phyloP scores from a whole-genome alignment of 2,797 vertebrate species.

The Dryobates pubescens region DNA sequence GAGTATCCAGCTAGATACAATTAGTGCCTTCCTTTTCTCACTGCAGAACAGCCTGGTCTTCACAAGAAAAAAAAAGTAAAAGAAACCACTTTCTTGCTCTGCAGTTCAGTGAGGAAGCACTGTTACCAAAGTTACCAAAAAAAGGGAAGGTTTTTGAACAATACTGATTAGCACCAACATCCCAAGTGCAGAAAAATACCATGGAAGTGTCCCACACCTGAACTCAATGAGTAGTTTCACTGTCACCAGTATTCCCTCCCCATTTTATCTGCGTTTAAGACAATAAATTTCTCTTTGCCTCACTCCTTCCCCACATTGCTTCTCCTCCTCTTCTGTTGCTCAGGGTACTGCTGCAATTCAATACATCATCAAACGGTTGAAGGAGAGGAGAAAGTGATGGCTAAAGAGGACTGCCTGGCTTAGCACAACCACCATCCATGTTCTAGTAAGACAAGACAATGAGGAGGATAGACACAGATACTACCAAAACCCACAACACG shows the following conservation, averaged over 20 bases:
- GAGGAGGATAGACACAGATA: neutral
- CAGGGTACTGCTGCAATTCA: neutral
- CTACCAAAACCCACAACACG: neutral
- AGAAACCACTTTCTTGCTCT: neutral
- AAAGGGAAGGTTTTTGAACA: conserved; percentile 2
- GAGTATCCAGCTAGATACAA: neutral
- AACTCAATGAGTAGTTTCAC: neutral
- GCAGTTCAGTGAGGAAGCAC: neutral
- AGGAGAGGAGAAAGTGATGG: neutral
- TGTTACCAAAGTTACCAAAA: conserved; percentile 12
- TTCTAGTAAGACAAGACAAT: neutral
- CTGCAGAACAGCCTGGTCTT: neutral
- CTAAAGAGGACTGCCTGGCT: neutral
- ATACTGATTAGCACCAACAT: neutral
- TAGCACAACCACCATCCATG: neutral
- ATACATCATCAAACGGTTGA: accelerated
- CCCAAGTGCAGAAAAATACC: neutral
- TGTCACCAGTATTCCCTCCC: neutral
- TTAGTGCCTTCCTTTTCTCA: conserved; percentile 17
- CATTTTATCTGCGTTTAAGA: neutral
- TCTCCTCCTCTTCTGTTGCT: neutral
- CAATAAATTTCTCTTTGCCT: neutral
- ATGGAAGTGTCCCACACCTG: neutral
- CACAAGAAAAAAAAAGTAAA: neutral
- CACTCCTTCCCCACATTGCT: neutral